Evolutionary conservation across 30 jellyfish, hydroid and myxozoan species (phyloP), one percentile per base, ranked within the genome.

Genomic region (Turritopsis dohrnii): DNA sequence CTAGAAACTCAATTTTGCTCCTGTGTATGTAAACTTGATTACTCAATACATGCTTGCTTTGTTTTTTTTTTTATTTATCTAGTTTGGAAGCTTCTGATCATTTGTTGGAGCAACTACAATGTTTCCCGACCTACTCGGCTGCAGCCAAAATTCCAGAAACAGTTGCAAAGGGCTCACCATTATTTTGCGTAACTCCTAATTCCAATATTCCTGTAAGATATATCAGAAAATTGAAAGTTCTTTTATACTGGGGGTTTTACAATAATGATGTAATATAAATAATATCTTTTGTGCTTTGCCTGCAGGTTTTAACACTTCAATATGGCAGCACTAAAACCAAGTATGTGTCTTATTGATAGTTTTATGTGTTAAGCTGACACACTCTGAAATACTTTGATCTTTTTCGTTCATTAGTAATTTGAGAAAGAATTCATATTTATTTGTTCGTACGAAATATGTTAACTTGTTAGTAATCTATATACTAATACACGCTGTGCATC

Each of bases 61-160:
- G 28, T n/a, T 21, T 18, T 3, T 41, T 41, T 41, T 3, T 13
- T 41, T 41, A 41, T 41, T 69, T 19, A 69, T 52, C 8, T 71
- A 94, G 99, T 52, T 90, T 94, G 23, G 97, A 85, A 30, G 52
- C 84, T 54, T 90, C 99, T 0, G 99, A 94, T 72, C 96, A 89
- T 71, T 82, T 89, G 52, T 93, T 94, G 21, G 99, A 89, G 28
- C 96, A 96, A 7, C 90, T 94, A 1, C 99, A 94, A 73, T 83
- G 88, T 3, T 94, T 94, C 71, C 88, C 99, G 18, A 52, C 71
- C 53, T 94, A 94, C 53, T 90, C 96, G 29, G 84, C 90, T 29
- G 96, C 90, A 77, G 72, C 89, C 66, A 90, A 88, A 41, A 89
- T 94, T 8, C 99, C 99, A 19, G 99, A 94, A 53, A 90, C 97